Conservation (phyloP, 2,888 invertebrate species). For the Galerucella pusilla region DNA sequence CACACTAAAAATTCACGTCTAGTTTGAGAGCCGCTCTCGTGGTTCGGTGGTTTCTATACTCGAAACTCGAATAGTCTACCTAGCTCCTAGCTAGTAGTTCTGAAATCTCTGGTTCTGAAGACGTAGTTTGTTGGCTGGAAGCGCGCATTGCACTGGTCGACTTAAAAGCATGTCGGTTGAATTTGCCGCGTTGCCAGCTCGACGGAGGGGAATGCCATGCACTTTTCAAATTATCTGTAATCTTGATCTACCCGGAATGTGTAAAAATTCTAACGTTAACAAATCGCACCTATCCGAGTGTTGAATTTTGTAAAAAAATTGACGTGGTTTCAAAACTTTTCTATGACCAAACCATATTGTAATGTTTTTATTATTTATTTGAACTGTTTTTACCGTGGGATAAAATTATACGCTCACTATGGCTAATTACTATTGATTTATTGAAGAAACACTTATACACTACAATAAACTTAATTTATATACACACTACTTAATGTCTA, state of each 20-base stretch:
- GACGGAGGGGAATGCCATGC: background rate
- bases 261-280: background rate
- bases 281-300: no score
- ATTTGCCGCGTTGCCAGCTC: slow-evolving; percentile 29
- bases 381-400: no score
- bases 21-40: background rate
- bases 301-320: no score
- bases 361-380: no score
- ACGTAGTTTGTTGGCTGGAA: slow-evolving; percentile 20
- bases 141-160: slow-evolving; percentile 34
- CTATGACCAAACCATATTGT: no score
- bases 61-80: slow-evolving; percentile 1
- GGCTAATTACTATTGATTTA: no score
- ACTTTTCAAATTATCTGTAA: background rate
- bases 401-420: no score
- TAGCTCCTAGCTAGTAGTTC: background rate
- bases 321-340: no score
- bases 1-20: background rate
- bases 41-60: background rate
- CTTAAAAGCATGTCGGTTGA: slow-evolving; percentile 23
- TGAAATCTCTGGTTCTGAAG: background rate
- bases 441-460: no score
- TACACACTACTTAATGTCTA: no score
- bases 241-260: background rate
- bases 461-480: no score